These are phyloP conservation scores for Atta texana DNA, from an alignment of 1,140 invertebrate genomes.

Conservation along the genomic window DNA sequence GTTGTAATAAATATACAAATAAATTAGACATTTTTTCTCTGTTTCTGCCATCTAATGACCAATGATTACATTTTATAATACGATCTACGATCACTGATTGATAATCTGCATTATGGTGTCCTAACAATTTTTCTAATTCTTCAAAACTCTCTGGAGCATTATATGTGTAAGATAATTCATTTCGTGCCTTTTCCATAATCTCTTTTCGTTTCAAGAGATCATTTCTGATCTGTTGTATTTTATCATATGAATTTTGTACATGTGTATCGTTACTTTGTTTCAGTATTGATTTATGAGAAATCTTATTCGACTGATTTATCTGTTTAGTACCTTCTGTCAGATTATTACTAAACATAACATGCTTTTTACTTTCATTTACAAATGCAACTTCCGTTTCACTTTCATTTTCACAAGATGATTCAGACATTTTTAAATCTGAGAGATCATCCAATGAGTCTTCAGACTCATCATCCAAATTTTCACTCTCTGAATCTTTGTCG, in stretches of 20 bases:
- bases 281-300: slow-evolving; percentile 48
- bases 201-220: slow-evolving; percentile 84
- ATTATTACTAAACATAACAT: slow-evolving; percentile 34
- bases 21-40: slow-evolving; percentile 91
- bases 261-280: slow-evolving; percentile 70
- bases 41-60: slow-evolving; percentile 91
- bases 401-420: slow-evolving; percentile 82
- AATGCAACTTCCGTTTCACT: slow-evolving; percentile 45
- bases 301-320: slow-evolving; percentile 24
- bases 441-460: slow-evolving; percentile 80
- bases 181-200: slow-evolving; percentile 88
- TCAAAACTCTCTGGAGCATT: slow-evolving; percentile 89
- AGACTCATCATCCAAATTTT: slow-evolving; percentile 64
- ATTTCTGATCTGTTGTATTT: slow-evolving; percentile 74
- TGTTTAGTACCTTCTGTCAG: slow-evolving; percentile 22
- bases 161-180: slow-evolving; percentile 91
- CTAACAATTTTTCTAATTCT: slow-evolving; percentile 89
- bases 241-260: background rate
- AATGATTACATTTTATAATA: slow-evolving; percentile 95
- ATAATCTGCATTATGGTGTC: slow-evolving; percentile 87
- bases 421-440: slow-evolving; percentile 85
- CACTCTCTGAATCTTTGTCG: slow-evolving; percentile 68
- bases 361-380: slow-evolving; percentile 38
- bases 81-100: slow-evolving; percentile 92
- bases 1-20: slow-evolving; percentile 91